phyloP scores from a whole-genome alignment of 2,113 vertebrate species.

The Thunnus maccoyii region DNA sequence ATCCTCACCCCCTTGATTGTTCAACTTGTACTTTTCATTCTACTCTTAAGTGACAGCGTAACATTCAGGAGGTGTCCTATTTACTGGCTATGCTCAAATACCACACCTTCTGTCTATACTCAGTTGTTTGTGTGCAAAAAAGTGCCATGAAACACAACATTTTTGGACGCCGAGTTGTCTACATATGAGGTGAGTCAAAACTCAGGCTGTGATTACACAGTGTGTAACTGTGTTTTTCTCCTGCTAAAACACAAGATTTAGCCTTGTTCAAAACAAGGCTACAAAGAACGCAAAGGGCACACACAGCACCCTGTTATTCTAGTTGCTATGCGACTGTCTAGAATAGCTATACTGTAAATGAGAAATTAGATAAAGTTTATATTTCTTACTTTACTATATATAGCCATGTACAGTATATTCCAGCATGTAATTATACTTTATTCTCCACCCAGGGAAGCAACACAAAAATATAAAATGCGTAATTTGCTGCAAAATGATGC shows the following conservation, averaged over 20 bases:
- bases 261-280: slow-evolving; percentile 16
- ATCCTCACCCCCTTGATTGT: slow-evolving; percentile 44
- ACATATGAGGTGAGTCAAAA: slow-evolving; percentile 27
- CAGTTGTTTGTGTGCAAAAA: slow-evolving; percentile 19
- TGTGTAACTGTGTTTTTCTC: slow-evolving; percentile 8
- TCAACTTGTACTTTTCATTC: slow-evolving; percentile 52
- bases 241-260: slow-evolving; percentile 34
- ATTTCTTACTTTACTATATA: background rate
- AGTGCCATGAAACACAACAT: background rate
- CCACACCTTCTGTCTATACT: slow-evolving; percentile 6
- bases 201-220: slow-evolving; percentile 20
- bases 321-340: slow-evolving; percentile 22
- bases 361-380: slow-evolving; percentile 7
- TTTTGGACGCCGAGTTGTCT: slow-evolving; percentile 20
- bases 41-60: slow-evolving; percentile 16
- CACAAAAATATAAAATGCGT: background rate
- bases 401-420: slow-evolving; percentile 8
- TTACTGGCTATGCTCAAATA: slow-evolving; percentile 20
- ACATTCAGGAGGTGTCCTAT: slow-evolving; percentile 6
- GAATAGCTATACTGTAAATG: slow-evolving; percentile 17
- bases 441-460: background rate
- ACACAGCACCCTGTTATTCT: slow-evolving; percentile 12
- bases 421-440: background rate
- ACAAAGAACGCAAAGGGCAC: background rate
- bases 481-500: background rate